phyloP scores from a whole-genome alignment of 2,797 vertebrate genomes.

The Borostomias antarcticus region DNA sequence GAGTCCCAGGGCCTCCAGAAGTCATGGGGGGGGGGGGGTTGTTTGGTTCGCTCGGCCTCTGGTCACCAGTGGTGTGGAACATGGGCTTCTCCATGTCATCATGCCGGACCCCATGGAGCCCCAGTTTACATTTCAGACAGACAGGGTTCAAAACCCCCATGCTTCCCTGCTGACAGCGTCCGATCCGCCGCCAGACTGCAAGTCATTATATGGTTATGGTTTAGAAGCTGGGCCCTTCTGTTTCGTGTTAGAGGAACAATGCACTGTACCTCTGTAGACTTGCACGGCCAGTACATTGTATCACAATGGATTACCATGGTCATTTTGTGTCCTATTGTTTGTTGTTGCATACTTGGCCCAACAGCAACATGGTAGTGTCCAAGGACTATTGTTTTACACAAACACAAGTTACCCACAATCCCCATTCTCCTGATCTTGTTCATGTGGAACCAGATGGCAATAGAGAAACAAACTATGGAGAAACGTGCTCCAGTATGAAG shows the following conservation, averaged over 20 bases:
- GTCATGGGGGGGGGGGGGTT: too few species aligned
- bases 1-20: too few species aligned
- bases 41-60: background rate
- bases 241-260: constrained; percentile 1
- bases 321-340: background rate
- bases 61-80: constrained; percentile 38
- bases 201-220: background rate
- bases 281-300: background rate
- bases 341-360: background rate
- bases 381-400: constrained; percentile 1
- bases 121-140: constrained; percentile 42
- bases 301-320: background rate
- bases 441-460: constrained; percentile 22
- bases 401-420: background rate
- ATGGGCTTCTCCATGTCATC: constrained; percentile 20
- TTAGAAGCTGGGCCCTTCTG: background rate
- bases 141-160: constrained; percentile 32
- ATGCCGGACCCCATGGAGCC: constrained; percentile 25
- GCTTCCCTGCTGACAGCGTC: constrained; percentile 9
- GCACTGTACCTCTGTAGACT: background rate
- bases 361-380: background rate
- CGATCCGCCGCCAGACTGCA: constrained; percentile 22
- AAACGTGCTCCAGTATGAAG: background rate
- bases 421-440: constrained; percentile 16
- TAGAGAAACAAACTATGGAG: background rate